These are phyloP conservation scores for Ginglymostoma cirratum DNA, from an alignment of 2,113 vertebrate species.

Conservation along the genomic window DNA sequence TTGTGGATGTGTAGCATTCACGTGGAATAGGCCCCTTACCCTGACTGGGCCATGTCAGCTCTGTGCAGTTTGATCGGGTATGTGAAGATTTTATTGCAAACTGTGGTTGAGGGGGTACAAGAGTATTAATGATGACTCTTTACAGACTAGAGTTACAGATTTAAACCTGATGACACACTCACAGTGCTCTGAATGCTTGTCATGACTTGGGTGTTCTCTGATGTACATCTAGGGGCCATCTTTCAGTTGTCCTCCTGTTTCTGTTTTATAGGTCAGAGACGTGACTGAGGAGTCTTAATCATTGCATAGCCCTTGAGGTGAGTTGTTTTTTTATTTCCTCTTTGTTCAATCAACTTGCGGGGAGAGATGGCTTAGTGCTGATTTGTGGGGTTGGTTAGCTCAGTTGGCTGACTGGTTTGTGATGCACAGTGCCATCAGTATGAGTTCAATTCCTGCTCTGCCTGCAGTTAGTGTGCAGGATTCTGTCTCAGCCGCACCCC, in stretches of 20 bases:
- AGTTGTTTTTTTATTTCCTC: neutral
- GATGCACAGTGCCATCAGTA: too few species aligned
- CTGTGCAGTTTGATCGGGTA: neutral
- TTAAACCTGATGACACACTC: neutral
- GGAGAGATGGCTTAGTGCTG: neutral
- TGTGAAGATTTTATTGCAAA: neutral
- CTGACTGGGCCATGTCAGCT: neutral
- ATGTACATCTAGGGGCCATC: neutral
- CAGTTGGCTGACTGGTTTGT: too few species aligned
- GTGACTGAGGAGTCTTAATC: neutral
- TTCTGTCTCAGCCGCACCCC: too few species aligned
- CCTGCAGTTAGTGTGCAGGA: too few species aligned
- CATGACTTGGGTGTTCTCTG: neutral
- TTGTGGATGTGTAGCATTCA: too few species aligned
- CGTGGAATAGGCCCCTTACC: neutral
- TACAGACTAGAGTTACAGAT: slow-evolving; percentile 19
- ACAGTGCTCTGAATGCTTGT: neutral
- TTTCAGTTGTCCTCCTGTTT: neutral
- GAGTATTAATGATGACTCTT: neutral
- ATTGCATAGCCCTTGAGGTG: neutral
- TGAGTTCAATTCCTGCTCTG: neutral
- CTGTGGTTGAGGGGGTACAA: neutral
- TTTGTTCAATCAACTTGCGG: neutral
- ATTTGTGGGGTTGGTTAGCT: neutral
- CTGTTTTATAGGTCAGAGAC: neutral